Conservation (phyloP, 2,888 invertebrate species). For the Myopa testacea region DNA sequence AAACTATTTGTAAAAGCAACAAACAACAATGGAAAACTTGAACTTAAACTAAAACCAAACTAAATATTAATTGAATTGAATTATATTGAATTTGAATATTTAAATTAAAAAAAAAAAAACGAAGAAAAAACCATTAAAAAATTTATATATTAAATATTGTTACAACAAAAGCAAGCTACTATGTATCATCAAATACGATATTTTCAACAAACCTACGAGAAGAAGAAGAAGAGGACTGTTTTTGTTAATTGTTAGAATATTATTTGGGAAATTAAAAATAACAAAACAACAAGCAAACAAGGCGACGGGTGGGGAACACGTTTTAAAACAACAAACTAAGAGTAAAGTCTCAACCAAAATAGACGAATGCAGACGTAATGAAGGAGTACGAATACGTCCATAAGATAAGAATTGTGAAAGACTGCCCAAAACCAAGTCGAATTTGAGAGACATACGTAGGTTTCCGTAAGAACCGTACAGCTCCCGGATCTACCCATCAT, state of each 20-base stretch:
- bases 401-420: too few species aligned
- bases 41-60: slow-evolving; percentile 1
- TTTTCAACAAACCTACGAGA: slow-evolving; percentile 27
- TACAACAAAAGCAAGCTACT: slow-evolving; percentile 37
- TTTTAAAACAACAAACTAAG: not conserved
- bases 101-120: not conserved
- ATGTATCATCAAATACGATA: slow-evolving; percentile 43
- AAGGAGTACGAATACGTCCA: too few species aligned
- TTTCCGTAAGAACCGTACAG: too few species aligned
- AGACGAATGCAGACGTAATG: too few species aligned
- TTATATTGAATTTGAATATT: slow-evolving; percentile 20
- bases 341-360: too few species aligned
- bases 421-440: too few species aligned
- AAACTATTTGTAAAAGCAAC: slow-evolving; percentile 30
- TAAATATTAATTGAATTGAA: slow-evolving; percentile 21
- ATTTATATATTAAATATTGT: slow-evolving; percentile 16
- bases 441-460: too few species aligned
- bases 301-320: not conserved
- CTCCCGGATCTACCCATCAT: too few species aligned
- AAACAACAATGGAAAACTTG: slow-evolving; percentile 9
- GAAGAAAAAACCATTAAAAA: slow-evolving; percentile 35
- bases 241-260: slow-evolving; percentile 3
- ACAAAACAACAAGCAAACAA: slow-evolving; percentile 22
- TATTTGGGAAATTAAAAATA: not conserved
- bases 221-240: not conserved